Evolutionary conservation across 2,113 vertebrate genomes (phyloP), one percentile per base, ranked within the genome.

Genomic region (Scopus umbretta): DNA sequence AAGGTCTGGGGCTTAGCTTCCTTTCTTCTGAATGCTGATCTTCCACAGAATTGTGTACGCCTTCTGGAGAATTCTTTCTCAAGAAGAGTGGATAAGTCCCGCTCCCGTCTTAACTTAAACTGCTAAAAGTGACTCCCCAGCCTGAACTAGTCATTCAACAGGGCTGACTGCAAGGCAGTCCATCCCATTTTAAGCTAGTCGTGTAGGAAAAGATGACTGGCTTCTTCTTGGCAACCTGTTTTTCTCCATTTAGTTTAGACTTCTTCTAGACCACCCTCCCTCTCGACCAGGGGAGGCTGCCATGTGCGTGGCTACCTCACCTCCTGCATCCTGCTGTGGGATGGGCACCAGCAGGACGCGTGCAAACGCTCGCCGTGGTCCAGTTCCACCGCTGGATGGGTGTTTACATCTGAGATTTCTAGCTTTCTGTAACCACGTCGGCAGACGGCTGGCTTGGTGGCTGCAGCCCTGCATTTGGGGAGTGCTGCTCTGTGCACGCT

Each of bases 321-420:
- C 59, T 53, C 73, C 55, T 26, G 43, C 42, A 3, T 2, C 25
- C 26, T 30, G 50, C 78, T 15, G 13, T 18, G 59, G 45, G 40
- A 23, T 6, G 34, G 58, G 15, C 58, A 65, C 45, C 27, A 49
- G n/a, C 40, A 34, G 29, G 4, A 40, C 0, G 0, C 0, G 7
- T 42, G 26, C 1, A 32, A 73, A 32, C 7, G 25, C 11, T 67
- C 5, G 0, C 29, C 1, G 1, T 15, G 71, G 16, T 43, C 40
- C 55, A 21, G 53, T n/a, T n/a, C 45, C 32, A 14, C 27, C 50
- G 67, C 36, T 62, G 53, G 40, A 13, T 16, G 32, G 45, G 32
- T 30, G 16, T 56, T 83, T 38, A 7, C 9, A 23, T 6, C 43
- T 5, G 9, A 72, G 20, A n/a, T n/a, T n/a, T n/a, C n/a, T n/a